These are phyloP conservation scores for Myiothlypis coronata DNA, from an alignment of 2,797 vertebrate species.

Conservation along the genomic window DNA sequence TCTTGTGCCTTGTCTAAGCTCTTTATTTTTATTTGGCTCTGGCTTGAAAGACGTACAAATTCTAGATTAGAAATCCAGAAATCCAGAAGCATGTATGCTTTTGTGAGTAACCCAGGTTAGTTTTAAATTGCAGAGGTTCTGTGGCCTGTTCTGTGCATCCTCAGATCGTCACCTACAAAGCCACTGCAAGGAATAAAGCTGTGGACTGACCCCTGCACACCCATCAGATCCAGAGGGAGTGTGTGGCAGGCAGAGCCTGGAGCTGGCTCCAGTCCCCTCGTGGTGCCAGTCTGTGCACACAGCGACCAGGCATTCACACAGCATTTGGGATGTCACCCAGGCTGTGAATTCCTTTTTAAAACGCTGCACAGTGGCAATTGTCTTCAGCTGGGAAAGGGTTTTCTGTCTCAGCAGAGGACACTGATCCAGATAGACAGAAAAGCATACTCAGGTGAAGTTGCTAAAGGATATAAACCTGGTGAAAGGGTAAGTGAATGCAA, in stretches of 20 bases:
- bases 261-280: not conserved
- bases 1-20: not conserved
- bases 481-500: not conserved
- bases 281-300: not conserved
- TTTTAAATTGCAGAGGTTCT: not conserved
- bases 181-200: not conserved
- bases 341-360: not conserved
- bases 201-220: fast-evolving
- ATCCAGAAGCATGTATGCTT: not conserved
- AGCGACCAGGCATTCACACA: not conserved
- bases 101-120: not conserved
- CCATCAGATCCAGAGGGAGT: not conserved
- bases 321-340: not conserved
- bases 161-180: not conserved
- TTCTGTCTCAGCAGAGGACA: not conserved
- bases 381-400: not conserved
- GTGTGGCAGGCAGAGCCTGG: not conserved
- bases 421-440: not conserved
- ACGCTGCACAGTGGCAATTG: not conserved
- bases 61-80: not conserved
- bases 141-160: not conserved
- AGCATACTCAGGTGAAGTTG: not conserved
- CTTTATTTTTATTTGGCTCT: not conserved
- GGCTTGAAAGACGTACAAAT: not conserved
- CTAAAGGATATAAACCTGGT: not conserved